Conservation (phyloP, 2,797 vertebrate genomes). For the Oreochromis grahami region DNA sequence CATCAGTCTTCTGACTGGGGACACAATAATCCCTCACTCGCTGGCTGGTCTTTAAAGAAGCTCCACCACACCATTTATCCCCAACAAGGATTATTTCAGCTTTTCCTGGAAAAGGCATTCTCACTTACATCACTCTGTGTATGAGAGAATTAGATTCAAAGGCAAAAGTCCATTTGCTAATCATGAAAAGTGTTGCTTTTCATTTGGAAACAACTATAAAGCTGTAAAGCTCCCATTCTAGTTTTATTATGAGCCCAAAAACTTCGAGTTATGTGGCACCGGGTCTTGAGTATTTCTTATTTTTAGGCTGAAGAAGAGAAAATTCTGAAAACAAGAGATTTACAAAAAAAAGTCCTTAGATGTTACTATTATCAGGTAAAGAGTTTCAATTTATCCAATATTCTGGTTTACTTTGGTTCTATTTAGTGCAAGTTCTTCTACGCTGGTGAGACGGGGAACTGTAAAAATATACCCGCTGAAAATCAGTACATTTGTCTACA, state of each 20-base stretch:
- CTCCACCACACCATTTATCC: background rate
- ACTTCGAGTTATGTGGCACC: accelerated
- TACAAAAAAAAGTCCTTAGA: accelerated
- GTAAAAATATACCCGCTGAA: background rate
- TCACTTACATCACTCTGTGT: background rate
- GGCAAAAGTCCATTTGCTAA: background rate
- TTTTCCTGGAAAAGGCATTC: background rate
- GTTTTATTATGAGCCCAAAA: background rate
- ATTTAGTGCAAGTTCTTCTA: background rate
- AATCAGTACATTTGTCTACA: background rate
- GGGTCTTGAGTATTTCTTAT: background rate
- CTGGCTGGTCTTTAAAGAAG: slow-evolving; percentile 9
- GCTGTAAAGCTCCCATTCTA: background rate
- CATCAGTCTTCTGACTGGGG: slow-evolving; percentile 17
- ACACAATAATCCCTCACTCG: slow-evolving; percentile 37
- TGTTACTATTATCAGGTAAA: background rate
- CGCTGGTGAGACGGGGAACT: background rate
- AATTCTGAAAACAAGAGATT: accelerated
- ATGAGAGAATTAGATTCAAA: background rate
- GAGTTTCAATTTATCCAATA: background rate
- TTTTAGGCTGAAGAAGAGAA: background rate
- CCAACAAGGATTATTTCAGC: slow-evolving; percentile 10
- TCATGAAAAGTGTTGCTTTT: background rate
- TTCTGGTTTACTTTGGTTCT: background rate
- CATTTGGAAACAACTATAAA: background rate